Evolutionary conservation across 2,888 invertebrate genomes (phyloP).

Genomic region (Muscina levida): DNA sequence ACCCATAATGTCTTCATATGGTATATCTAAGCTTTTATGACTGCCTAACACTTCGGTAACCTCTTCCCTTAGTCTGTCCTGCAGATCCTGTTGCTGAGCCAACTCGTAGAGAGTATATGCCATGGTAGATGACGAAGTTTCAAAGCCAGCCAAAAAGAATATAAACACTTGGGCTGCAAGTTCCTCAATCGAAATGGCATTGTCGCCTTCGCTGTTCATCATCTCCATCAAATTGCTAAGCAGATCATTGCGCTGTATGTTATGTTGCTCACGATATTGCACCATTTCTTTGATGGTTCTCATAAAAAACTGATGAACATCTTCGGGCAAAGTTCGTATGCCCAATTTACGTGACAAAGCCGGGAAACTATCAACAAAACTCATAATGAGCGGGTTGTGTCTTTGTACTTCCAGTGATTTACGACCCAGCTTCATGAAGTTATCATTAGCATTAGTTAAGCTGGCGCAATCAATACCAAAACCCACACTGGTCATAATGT

Average conservation of each 20-base stretch:
- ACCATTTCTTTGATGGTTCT: constrained; percentile 79
- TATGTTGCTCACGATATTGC: constrained; percentile 74
- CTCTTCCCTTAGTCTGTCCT: constrained; percentile 78
- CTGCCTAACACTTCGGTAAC: constrained; percentile 74
- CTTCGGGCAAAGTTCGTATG: constrained; percentile 67
- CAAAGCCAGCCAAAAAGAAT: constrained; percentile 77
- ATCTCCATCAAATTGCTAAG: constrained; percentile 80
- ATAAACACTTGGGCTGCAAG: constrained; percentile 82
- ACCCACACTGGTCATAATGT: constrained; percentile 79
- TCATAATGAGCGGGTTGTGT: constrained; percentile 61
- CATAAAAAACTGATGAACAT: constrained; percentile 72
- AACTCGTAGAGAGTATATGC: constrained; percentile 80
- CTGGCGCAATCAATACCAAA: constrained; percentile 79
- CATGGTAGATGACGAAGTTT: constrained; percentile 81
- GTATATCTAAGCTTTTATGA: constrained; percentile 75
- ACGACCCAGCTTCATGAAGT: constrained; percentile 71
- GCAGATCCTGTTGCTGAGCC: constrained; percentile 79
- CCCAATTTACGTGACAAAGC: constrained; percentile 68
- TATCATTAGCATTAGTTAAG: constrained; percentile 73
- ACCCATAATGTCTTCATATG: constrained; percentile 78
- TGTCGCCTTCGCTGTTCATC: constrained; percentile 69
- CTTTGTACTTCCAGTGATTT: constrained; percentile 69
- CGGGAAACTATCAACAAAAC: constrained; percentile 68
- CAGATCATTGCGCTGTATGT: constrained; percentile 80
- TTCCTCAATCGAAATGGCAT: constrained; percentile 77